These are phyloP conservation scores for Sterrhoptilus dennistouni DNA, from an alignment of 2,113 vertebrate genomes.

Conservation along the genomic window DNA sequence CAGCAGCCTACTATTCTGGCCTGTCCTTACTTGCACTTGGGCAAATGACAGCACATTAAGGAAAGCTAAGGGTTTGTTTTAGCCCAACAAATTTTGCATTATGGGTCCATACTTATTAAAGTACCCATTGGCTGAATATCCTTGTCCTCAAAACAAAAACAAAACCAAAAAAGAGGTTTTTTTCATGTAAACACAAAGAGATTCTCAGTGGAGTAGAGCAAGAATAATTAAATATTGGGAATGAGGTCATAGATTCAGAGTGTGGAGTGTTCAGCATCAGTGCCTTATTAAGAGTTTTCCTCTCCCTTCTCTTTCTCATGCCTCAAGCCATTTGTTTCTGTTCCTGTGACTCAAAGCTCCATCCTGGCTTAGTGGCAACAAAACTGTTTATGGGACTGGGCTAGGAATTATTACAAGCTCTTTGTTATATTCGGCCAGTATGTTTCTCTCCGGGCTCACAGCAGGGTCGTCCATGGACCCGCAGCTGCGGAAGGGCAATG, in stretches of 20 bases:
- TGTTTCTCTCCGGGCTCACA: neutral
- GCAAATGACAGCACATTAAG: neutral
- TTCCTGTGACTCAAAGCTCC: neutral
- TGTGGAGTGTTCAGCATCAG: neutral
- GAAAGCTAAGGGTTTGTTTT: neutral
- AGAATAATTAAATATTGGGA: neutral
- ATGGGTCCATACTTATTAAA: neutral
- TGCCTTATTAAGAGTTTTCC: neutral
- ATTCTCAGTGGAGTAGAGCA: neutral
- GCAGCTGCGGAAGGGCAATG: neutral
- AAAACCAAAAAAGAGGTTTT: neutral
- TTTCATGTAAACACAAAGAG: neutral
- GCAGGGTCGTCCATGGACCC: neutral
- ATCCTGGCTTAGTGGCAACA: neutral
- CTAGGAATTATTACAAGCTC: neutral
- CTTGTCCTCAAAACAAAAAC: neutral
- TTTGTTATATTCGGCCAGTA: neutral
- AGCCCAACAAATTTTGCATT: neutral
- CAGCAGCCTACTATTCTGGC: neutral
- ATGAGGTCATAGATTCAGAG: neutral
- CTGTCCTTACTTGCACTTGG: neutral
- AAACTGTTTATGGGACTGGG: neutral
- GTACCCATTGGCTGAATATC: neutral
- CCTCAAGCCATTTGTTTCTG: neutral
- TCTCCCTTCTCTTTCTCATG: neutral